Evolutionary conservation across 2,113 vertebrate genomes (phyloP), one percentile per base, ranked within the genome.

Genomic region (Conger conger): DNA sequence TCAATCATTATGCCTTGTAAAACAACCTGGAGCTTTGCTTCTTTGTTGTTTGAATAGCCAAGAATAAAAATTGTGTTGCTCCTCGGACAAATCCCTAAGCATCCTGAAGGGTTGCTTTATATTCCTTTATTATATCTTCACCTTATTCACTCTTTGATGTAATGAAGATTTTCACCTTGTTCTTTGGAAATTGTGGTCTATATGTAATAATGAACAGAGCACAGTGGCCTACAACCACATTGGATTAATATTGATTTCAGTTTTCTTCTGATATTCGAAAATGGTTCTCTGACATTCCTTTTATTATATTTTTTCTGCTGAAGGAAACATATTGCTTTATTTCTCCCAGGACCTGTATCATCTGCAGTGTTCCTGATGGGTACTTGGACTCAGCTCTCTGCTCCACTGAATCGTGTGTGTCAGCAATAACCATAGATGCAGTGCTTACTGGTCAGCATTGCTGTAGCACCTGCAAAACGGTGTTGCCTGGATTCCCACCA

Each of bases 291-390:
- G 27, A n/a, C n/a, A 33, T 33, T 73, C n/a, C n/a, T 73, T 73
- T 73, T 73, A 73, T 30, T 73, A 33, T 73, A 33, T 73, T 30
- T 73, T 42, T 73, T 73, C 68, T 73, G n/a, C 27, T 73, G n/a
- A 73, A 73, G 68, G 7, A 27, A 73, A 13, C 27, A 33, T 7
- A 33, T 73, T 33, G n/a, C 27, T n/a, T 30, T 73, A 33, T 33
- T 73, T 73, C 27, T 73, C n/a, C 68, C n/a, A 73, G 68, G n/a
- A 73, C 68, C n/a, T 30, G 76, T 30, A 23, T 78, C 76, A 78
- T 38, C 35, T 78, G 33, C 76, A 78, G 76, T 36, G 76, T 35
- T 35, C 76, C 36, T 37, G 36, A 35, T 78, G 76, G 33, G 76
- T 78, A 20, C 35, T 35, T 78, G n/a, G 68, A 33, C n/a, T n/a